These are phyloP conservation scores for Crax fasciolata DNA, from an alignment of 2,797 vertebrate species.

Conservation along the genomic window DNA sequence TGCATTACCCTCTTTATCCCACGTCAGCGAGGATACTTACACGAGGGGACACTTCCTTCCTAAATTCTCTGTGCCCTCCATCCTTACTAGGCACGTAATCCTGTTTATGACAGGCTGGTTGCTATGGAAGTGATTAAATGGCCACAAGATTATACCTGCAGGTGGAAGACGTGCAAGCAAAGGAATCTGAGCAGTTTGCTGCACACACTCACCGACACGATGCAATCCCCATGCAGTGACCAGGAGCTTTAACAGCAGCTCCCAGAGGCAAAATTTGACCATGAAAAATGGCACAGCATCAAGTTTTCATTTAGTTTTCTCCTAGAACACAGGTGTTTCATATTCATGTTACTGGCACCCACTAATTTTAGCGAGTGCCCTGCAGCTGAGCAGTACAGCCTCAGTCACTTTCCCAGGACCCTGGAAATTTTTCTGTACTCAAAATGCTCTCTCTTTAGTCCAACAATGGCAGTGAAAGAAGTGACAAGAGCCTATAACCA, in stretches of 20 bases:
- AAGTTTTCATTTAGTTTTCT: neutral
- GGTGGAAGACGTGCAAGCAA: neutral
- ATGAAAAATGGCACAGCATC: neutral
- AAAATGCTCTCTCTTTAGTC: neutral
- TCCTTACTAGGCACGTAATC: neutral
- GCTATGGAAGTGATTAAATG: constrained; percentile 6
- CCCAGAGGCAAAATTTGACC: neutral
- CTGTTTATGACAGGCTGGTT: neutral
- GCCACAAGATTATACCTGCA: constrained; percentile 14
- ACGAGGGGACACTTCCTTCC: neutral
- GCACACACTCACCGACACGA: neutral
- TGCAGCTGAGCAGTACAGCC: neutral
- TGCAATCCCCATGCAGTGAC: neutral
- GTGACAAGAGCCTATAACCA: constrained; percentile 17
- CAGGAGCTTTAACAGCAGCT: neutral
- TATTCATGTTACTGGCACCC: neutral
- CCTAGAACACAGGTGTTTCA: neutral
- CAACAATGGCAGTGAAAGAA: constrained; percentile 4
- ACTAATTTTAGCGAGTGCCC: neutral
- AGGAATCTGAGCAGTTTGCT: neutral
- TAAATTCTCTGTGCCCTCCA: neutral
- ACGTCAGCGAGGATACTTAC: neutral
- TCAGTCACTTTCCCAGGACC: constrained; percentile 10
- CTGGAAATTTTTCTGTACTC: neutral
- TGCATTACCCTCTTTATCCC: neutral